These are phyloP conservation scores for Lycopodina hypogea DNA, from an alignment of 37 sponge, comb jelly and placozoan genomes.

Conservation along the genomic window DNA sequence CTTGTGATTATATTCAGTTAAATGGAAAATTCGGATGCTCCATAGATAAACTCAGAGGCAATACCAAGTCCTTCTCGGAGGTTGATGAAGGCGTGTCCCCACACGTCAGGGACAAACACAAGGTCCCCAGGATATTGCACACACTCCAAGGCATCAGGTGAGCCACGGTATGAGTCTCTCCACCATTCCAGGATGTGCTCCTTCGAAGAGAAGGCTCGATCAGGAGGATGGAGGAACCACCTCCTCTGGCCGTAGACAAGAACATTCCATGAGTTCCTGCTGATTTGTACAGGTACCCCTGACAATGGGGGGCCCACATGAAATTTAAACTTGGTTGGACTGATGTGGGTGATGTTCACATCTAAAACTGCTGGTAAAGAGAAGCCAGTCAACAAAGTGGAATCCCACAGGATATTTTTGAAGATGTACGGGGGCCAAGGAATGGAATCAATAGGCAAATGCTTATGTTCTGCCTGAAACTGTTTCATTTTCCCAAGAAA, in stretches of 20 bases:
- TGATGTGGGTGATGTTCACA: slow-evolving; percentile 58
- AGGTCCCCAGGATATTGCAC: slow-evolving; percentile 79
- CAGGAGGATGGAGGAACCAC: slow-evolving; percentile 84
- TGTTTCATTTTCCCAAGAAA: slow-evolving; percentile 55
- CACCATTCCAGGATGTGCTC: slow-evolving; percentile 82
- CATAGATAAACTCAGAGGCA: slow-evolving; percentile 82
- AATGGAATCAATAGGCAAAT: background rate
- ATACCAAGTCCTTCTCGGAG: slow-evolving; percentile 81
- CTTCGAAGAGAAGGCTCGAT: slow-evolving; percentile 65
- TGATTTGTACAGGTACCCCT: slow-evolving; percentile 71
- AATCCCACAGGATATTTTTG: slow-evolving; percentile 40
- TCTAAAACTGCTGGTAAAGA: slow-evolving; percentile 52
- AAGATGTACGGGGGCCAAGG: slow-evolving; percentile 55
- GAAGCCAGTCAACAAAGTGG: slow-evolving; percentile 65
- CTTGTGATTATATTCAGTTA: no score
- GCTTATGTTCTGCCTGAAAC: slow-evolving; percentile 11
- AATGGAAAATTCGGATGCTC: slow-evolving; percentile 84
- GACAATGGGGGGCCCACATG: slow-evolving; percentile 76
- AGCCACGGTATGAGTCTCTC: slow-evolving; percentile 17
- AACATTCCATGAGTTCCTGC: slow-evolving; percentile 70
- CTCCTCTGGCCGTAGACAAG: slow-evolving; percentile 75
- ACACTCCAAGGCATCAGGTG: slow-evolving; percentile 67
- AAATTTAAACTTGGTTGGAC: slow-evolving; percentile 37
- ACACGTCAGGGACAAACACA: slow-evolving; percentile 85
- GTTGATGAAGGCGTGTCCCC: slow-evolving; percentile 78